Evolutionary conservation across 2,113 vertebrate species (phyloP).

Genomic region (Megaceryle torquata): DNA sequence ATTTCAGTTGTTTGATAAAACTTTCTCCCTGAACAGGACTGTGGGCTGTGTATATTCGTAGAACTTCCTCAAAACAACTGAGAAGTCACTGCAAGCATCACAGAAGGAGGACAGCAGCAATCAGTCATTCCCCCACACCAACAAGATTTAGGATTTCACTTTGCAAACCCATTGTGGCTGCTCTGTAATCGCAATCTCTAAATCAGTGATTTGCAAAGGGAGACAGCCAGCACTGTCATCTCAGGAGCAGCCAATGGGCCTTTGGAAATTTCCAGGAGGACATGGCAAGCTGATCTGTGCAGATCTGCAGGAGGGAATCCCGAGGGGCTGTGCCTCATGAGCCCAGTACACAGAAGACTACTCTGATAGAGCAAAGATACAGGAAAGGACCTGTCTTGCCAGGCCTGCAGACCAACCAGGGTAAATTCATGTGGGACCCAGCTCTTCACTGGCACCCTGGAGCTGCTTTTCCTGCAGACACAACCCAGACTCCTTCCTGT

Average conservation of each 20-base stretch:
- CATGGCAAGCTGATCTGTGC: not conserved
- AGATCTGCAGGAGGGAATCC: not conserved
- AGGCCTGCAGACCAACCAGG: not conserved
- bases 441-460: not conserved
- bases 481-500: not conserved
- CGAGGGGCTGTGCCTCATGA: not conserved
- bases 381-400: not conserved
- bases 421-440: not conserved
- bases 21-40: not conserved
- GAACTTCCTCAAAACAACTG: not conserved
- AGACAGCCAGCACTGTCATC: fast-evolving
- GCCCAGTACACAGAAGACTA: fast-evolving
- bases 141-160: not conserved
- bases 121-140: not conserved
- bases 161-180: not conserved
- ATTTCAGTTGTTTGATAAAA: conserved; percentile 52
- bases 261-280: not conserved
- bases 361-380: no score
- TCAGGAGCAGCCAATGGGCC: not conserved
- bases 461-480: fast-evolving
- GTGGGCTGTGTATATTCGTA: not conserved
- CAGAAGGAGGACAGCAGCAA: not conserved
- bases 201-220: no score
- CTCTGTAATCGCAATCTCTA: not conserved
- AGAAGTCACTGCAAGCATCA: not conserved